Conservation (phyloP, 2,888 invertebrate genomes). For the Lycia hirtaria region DNA sequence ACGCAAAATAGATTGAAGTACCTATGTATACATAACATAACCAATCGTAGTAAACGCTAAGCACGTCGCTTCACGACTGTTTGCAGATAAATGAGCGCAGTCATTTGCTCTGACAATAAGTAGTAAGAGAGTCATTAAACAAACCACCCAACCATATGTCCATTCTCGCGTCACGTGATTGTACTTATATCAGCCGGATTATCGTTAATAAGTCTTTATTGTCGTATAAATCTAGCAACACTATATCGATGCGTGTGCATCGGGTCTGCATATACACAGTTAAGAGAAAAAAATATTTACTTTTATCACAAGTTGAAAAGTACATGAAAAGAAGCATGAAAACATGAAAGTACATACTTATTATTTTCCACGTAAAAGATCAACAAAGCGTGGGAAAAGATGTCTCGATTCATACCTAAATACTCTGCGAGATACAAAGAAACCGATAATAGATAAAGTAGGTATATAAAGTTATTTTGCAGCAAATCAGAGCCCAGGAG, state of each 20-base stretch:
- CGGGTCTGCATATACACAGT: no score
- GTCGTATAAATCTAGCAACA: neutral
- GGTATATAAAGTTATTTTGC: no score
- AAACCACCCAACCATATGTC: constrained; percentile 26
- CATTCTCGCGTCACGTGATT: constrained; percentile 32
- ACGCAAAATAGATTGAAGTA: neutral
- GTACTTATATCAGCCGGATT: constrained; percentile 2
- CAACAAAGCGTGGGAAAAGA: no score
- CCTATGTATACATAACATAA: constrained; percentile 6
- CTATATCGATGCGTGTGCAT: neutral
- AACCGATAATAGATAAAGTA: no score
- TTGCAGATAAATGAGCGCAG: constrained; percentile 33
- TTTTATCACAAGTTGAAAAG: no score
- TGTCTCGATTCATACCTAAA: no score
- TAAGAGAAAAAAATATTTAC: no score
- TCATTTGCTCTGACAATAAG: constrained; percentile 34
- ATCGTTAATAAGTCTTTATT: constrained; percentile 1
- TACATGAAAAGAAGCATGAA: neutral
- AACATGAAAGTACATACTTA: no score
- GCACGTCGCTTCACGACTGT: constrained; percentile 24
- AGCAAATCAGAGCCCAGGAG: no score
- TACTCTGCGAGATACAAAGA: no score
- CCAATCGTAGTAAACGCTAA: constrained; percentile 15
- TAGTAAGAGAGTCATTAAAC: constrained; percentile 34
- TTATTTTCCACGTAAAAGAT: no score